A percentile compares a stretch with the other conserved stretches of the same genome.
phyloP scores from a whole-genome alignment of 2,797 vertebrate species.

The Mus caroli region DNA sequence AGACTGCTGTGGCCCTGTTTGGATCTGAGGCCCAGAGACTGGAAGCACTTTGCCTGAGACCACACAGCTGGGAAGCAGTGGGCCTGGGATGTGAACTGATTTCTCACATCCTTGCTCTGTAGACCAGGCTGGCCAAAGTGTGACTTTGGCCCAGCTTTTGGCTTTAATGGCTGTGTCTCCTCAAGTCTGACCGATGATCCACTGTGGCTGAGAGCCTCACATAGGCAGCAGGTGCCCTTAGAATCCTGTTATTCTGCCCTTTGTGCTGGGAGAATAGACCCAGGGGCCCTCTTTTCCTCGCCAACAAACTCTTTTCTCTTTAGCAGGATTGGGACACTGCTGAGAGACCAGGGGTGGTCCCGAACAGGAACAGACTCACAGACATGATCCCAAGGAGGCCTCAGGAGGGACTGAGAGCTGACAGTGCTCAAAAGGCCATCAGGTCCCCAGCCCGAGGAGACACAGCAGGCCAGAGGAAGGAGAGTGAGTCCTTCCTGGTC shows the following conservation, averaged over 20 bases:
- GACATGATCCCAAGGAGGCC: slow-evolving; percentile 81
- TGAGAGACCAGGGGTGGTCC: slow-evolving; percentile 74
- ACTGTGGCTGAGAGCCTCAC: neutral
- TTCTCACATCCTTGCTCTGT: neutral
- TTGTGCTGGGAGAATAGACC: rapidly evolving
- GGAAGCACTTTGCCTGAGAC: neutral
- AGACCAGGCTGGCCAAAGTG: no score
- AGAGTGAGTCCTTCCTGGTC: slow-evolving; percentile 73
- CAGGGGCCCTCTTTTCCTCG: neutral
- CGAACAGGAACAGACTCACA: slow-evolving; percentile 70
- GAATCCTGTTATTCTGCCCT: neutral
- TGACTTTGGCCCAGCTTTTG: neutral
- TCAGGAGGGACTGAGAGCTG: slow-evolving; percentile 80
- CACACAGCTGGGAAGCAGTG: neutral
- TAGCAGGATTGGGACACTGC: slow-evolving; percentile 85
- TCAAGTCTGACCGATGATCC: neutral
- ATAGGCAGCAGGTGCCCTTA: neutral
- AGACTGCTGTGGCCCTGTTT: neutral
- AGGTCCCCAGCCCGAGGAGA: slow-evolving; percentile 62
- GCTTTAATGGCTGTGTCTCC: rapidly evolving
- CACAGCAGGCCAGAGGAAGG: slow-evolving; percentile 59
- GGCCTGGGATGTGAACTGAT: neutral
- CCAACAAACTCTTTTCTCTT: neutral
- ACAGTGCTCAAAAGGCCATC: slow-evolving; percentile 75
- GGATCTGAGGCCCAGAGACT: neutral